phyloP scores from a whole-genome alignment of 2,113 vertebrate genomes.

The Periophthalmus modestus region DNA sequence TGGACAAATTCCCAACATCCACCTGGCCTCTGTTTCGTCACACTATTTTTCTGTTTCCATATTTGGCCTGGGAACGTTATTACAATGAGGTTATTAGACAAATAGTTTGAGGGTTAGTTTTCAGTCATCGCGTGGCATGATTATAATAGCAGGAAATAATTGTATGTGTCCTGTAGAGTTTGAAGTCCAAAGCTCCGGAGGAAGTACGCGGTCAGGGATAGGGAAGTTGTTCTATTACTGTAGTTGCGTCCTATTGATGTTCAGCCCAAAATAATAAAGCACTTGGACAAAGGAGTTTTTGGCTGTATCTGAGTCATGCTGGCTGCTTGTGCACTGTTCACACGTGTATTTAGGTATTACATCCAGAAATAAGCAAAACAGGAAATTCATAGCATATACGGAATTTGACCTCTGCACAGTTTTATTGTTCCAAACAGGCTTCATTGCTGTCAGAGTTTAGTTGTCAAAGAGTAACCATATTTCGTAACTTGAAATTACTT shows the following conservation, averaged over 20 bases:
- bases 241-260: slow-evolving; percentile 44
- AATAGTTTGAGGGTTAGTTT: slow-evolving; percentile 35
- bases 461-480: neutral
- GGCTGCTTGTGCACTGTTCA: slow-evolving; percentile 14
- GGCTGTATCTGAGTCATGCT: slow-evolving; percentile 12
- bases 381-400: neutral
- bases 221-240: slow-evolving; percentile 40
- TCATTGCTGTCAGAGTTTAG: neutral
- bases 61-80: slow-evolving; percentile 44
- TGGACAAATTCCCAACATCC: slow-evolving; percentile 3
- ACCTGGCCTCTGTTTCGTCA: slow-evolving; percentile 39
- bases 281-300: slow-evolving; percentile 46
- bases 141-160: slow-evolving; percentile 46
- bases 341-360: neutral
- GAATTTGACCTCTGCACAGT: neutral
- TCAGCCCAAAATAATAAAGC: slow-evolving; percentile 37
- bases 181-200: slow-evolving; percentile 29
- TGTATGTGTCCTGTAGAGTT: slow-evolving; percentile 49
- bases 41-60: slow-evolving; percentile 48
- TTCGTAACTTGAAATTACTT: neutral
- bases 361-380: slow-evolving; percentile 5
- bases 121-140: slow-evolving; percentile 34
- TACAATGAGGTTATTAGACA: slow-evolving; percentile 57
- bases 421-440: neutral
- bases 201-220: slow-evolving; percentile 25